These are phyloP conservation scores for Apostichopus californicus DNA, from an alignment of 35 echinoderm and acorn worm species.

Conservation along the genomic window DNA sequence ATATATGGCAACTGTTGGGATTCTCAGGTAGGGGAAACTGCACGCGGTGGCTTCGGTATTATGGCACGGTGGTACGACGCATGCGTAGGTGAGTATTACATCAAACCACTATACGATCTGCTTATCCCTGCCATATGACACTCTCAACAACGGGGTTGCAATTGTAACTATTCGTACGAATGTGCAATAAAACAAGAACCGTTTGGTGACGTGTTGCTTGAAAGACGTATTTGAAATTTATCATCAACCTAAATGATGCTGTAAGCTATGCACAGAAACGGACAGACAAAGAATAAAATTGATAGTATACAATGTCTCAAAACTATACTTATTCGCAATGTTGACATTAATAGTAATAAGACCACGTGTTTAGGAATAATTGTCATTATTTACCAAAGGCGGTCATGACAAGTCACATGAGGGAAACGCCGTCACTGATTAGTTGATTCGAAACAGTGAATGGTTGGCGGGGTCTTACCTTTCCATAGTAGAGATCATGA, in stretches of 20 bases:
- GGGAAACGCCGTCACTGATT: neutral
- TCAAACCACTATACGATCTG: too few species aligned
- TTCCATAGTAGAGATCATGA: too few species aligned
- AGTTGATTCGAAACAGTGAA: neutral
- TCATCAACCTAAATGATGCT: too few species aligned
- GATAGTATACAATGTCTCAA: too few species aligned
- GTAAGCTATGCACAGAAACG: too few species aligned
- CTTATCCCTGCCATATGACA: too few species aligned
- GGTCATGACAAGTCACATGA: neutral
- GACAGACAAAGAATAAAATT: too few species aligned
- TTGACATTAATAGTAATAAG: neutral
- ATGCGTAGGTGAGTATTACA: conserved; percentile 67
- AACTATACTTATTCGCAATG: neutral
- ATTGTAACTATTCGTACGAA: too few species aligned
- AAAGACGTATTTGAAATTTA: too few species aligned
- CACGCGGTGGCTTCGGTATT: conserved; percentile 68
- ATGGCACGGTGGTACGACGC: conserved; percentile 86
- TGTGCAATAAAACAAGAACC: too few species aligned
- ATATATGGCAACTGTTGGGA: conserved; percentile 76
- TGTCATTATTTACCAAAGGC: neutral
- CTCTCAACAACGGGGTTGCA: too few species aligned
- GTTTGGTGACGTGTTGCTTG: too few species aligned
- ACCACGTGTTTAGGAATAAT: neutral
- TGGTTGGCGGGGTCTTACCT: neutral
- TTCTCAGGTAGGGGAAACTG: conserved; percentile 51